These are phyloP conservation scores for Pseudomyrmex dendroicus DNA, from an alignment of 1,140 invertebrate genomes.

Conservation along the genomic window DNA sequence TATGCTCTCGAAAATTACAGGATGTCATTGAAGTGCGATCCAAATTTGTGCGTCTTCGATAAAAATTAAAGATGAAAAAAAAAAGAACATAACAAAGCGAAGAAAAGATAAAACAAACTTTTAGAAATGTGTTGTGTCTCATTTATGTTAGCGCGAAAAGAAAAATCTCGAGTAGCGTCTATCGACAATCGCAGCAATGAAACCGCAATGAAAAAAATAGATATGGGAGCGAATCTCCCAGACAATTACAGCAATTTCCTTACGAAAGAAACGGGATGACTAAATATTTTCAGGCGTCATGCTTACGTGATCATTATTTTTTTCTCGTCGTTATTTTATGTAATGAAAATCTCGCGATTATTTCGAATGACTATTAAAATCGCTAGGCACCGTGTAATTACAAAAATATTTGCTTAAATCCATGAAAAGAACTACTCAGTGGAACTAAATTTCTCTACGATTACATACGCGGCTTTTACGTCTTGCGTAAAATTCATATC, in stretches of 20 bases:
- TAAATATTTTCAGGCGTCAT: conserved; percentile 44
- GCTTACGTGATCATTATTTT: conserved; percentile 52
- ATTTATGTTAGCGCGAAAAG: not conserved
- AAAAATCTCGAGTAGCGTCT: not conserved
- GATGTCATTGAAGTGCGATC: conserved; percentile 28
- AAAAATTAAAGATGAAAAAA: not conserved
- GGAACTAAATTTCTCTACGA: conserved; percentile 38
- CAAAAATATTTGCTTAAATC: not conserved
- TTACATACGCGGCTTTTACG: conserved; percentile 5
- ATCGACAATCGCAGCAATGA: conserved; percentile 8
- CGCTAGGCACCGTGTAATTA: conserved; percentile 40
- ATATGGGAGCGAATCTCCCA: conserved; percentile 13
- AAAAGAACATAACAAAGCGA: not conserved
- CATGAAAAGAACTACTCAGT: conserved; percentile 25
- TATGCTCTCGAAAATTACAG: conserved; percentile 52
- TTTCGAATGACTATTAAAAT: conserved; percentile 44
- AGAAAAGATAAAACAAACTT: too few relatives aligned
- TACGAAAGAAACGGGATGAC: conserved; percentile 36
- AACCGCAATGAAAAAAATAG: conserved; percentile 38
- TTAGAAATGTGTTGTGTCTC: too few relatives aligned
- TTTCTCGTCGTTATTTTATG: conserved; percentile 38
- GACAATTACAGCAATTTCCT: conserved; percentile 32
- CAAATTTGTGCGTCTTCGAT: conserved; percentile 8
- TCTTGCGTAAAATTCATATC: not conserved
- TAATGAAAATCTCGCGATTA: conserved; percentile 34